Evolutionary conservation across 2,888 invertebrate species (phyloP), one percentile per base, ranked within the genome.

Genomic region (Gari tellinella): DNA sequence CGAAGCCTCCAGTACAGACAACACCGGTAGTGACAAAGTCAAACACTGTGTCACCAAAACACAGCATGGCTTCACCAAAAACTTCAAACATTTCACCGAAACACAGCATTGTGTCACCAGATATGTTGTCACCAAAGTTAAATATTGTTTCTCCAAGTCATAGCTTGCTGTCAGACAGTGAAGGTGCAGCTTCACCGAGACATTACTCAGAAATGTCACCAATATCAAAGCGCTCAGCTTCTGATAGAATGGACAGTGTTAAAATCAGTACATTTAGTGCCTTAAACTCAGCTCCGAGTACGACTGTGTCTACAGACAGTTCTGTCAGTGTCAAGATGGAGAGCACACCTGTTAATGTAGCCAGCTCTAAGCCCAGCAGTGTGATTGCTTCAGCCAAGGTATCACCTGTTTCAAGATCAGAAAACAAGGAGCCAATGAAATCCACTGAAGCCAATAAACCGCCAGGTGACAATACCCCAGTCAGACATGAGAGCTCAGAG

Each of bases 131-230:
- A 3, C 72, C 79, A 21, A 77, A 73, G 51, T 52, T 72, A 26
- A 78, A 67, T 19, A 73, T 73, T 45, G 78, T 78, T 2, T 78
- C 78, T 23, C 78, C 73, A 37, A 61, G 53, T 43, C 70, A 78
- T 41, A 55, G 23, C 1, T 45, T 67, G 38, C 38, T 72, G 38
- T 49, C 66, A 7, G 76, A 70, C 19, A 63, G 45, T 60, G 70
- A 76, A 21, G 45, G 25, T 12, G 19, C 41, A 21, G 23, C 48
- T 2, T 55, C 64, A 17, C 31, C 25, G 12, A 57, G 25, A 57
- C 31, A 17, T 14, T 57, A 57, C 41, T 12, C 45, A 12, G 48
- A 45, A 15, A 23, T 57, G 17, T 25, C 23, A 12, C 21, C 57
- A 17, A 19, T 76, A 19, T 72, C 60, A 43, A 76, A 76, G 41